These are phyloP conservation scores for Allophyes oxyacanthae DNA, from an alignment of 2,888 invertebrate species.

Conservation along the genomic window DNA sequence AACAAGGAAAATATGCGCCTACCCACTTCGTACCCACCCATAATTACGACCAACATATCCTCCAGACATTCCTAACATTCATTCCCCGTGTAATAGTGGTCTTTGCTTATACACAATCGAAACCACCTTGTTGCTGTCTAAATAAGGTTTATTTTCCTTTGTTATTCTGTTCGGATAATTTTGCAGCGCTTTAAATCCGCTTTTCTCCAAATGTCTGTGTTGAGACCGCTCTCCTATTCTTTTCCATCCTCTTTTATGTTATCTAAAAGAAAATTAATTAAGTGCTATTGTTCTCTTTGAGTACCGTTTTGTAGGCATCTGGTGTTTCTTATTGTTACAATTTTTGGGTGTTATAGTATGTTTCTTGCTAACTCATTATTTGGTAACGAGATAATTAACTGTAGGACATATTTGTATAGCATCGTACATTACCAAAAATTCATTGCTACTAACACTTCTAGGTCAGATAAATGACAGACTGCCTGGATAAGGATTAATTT, in stretches of 20 bases:
- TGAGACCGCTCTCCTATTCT: slow-evolving; percentile 71
- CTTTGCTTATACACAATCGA: slow-evolving; percentile 15
- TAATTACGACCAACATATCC: slow-evolving; percentile 61
- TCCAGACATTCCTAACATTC: slow-evolving; percentile 65
- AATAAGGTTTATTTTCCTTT: slow-evolving; percentile 33
- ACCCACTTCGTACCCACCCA: slow-evolving; percentile 53
- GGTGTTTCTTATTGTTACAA: slow-evolving; percentile 59
- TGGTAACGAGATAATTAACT: slow-evolving; percentile 23
- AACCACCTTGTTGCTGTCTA: slow-evolving; percentile 3
- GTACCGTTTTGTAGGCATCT: slow-evolving; percentile 71
- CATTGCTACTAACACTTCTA: too few relatives aligned
- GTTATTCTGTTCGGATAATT: slow-evolving; percentile 56
- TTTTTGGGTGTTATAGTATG: slow-evolving; percentile 30
- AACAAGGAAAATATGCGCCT: slow-evolving; percentile 54
- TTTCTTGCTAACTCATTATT: slow-evolving; percentile 40
- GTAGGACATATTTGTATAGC: not conserved
- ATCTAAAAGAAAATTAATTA: slow-evolving; percentile 84
- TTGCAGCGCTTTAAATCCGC: slow-evolving; percentile 74
- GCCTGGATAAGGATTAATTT: too few relatives aligned
- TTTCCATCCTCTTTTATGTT: slow-evolving; percentile 72
- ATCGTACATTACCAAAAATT: too few relatives aligned
- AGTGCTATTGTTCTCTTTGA: slow-evolving; percentile 76
- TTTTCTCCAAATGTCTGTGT: slow-evolving; percentile 73
- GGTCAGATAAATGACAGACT: too few relatives aligned
- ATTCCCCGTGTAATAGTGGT: slow-evolving; percentile 59